phyloP scores from a whole-genome alignment of 2,797 vertebrate species.

The Malacoctenus gilli region DNA sequence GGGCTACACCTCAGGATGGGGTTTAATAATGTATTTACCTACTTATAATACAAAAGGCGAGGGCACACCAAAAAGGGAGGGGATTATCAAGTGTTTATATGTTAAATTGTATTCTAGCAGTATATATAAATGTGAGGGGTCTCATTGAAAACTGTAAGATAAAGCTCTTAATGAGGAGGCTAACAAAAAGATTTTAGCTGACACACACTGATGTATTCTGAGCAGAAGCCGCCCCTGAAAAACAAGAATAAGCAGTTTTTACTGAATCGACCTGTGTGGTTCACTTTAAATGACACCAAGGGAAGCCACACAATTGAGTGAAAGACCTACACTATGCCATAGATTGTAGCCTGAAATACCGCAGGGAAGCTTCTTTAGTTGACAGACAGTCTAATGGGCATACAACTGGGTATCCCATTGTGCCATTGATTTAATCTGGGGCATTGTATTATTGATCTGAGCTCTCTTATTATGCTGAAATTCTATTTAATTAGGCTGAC shows the following conservation, averaged over 20 bases:
- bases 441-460: conserved; percentile 67
- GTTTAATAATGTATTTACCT: conserved; percentile 39
- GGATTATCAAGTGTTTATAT: conserved; percentile 15
- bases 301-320: conserved; percentile 30
- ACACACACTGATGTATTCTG: conserved; percentile 22
- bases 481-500: conserved; percentile 73
- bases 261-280: conserved; percentile 45
- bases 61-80: conserved; percentile 6
- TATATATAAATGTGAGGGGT: conserved; percentile 3
- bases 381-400: conserved; percentile 50
- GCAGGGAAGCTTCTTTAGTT: conserved; percentile 35
- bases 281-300: conserved; percentile 47
- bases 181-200: conserved; percentile 30
- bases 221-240: conserved; percentile 25
- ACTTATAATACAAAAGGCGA: conserved; percentile 4
- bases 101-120: conserved; percentile 9
- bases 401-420: conserved; percentile 41
- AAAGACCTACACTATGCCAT: conserved; percentile 14
- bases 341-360: conserved; percentile 33
- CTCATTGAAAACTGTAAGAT: conserved; percentile 37
- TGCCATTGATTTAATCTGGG: conserved; percentile 58
- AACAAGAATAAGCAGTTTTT: conserved; percentile 51
- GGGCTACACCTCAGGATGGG: conserved; percentile 43
- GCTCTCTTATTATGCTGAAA: conserved; percentile 66
- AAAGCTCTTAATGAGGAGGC: conserved; percentile 1